Evolutionary conservation across 2,797 vertebrate genomes (phyloP), one percentile per base, ranked within the genome.

Genomic region (Mormyrops boulengeri): DNA sequence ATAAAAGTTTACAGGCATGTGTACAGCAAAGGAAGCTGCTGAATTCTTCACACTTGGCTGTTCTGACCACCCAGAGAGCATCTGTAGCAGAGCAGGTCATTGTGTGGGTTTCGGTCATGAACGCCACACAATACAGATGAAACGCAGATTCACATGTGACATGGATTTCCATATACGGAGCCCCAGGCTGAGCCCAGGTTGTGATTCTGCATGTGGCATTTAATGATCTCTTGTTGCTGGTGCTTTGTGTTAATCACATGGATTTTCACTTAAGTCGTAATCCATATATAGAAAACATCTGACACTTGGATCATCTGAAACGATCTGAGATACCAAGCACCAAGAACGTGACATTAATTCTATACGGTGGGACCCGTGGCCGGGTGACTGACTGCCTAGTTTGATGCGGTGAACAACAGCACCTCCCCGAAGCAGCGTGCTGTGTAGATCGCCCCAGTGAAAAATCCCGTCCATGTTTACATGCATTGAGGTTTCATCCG

Each of bases 381-480:
- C 30, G 62, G 88, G 91, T 89, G 90, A 92, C 89, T 90, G 89
- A 89, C 80, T 88, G 82, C 80, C 66, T 89, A 66, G 57, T 88
- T 55, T 11, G 89, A 62, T 89, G 89, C 5, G 89, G 60, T 89
- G 88, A 90, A n/a, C 73, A 77, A 52, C n/a, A 44, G 62, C 84
- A 17, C 50, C 34, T 84, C 86, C 89, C 38, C 30, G 34, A 49
- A 89, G 88, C 52, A 89, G 86, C 91, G 90, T 87, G 88, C 82
- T 85, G 44, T 22, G 17, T 90, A 88, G 22, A 55, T 89, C 26
- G 89, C 44, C 84, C 91, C 91, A 90, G 38, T 91, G 89, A 85
- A 89, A 87, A 80, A 47, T 66, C 41, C 82, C 90, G 89, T 91
- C 73, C 89, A 89, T 91, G 85, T 60, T 66, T 69, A 89, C 87